Conservation (phyloP, 2,888 invertebrate genomes). For the Plagodis dolabraria region DNA sequence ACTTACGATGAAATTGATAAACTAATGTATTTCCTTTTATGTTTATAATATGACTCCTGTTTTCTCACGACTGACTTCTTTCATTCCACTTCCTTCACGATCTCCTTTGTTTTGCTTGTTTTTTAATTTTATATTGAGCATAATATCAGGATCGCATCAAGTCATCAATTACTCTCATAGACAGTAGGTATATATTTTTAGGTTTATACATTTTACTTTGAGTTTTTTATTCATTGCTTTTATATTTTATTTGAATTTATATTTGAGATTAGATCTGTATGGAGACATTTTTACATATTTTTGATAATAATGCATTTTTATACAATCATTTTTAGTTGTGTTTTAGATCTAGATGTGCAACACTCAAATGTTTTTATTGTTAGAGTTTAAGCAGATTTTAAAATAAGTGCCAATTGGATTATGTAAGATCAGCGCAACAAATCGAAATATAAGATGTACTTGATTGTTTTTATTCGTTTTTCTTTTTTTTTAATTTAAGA, state of each 20-base stretch:
- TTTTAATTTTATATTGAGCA: not conserved
- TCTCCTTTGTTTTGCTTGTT: conserved; percentile 7
- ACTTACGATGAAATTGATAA: too few relatives aligned
- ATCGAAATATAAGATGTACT: conserved; percentile 28
- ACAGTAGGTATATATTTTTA: not conserved
- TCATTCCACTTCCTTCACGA: conserved; percentile 41
- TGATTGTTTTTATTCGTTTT: conserved; percentile 19
- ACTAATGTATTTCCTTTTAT: too few relatives aligned
- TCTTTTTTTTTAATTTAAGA: not conserved
- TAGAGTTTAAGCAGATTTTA: conserved; percentile 22
- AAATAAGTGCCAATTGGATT: conserved; percentile 27
- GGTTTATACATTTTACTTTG: conserved; percentile 5
- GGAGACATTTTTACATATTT: conserved; percentile 30
- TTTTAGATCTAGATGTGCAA: conserved; percentile 25
- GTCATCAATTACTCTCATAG: not conserved
- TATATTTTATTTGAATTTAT: conserved; percentile 28
- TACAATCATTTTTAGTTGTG: conserved; percentile 23
- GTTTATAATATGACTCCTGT: conserved; percentile 3
- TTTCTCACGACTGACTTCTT: conserved; percentile 28
- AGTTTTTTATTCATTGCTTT: conserved; percentile 22
- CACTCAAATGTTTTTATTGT: conserved; percentile 12
- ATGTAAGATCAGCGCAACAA: conserved; percentile 20
- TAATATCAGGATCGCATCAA: not conserved
- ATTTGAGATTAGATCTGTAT: conserved; percentile 40
- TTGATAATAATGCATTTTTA: conserved; percentile 36